phyloP scores from a whole-genome alignment of 2,113 vertebrate species.

The Stegastes partitus region DNA sequence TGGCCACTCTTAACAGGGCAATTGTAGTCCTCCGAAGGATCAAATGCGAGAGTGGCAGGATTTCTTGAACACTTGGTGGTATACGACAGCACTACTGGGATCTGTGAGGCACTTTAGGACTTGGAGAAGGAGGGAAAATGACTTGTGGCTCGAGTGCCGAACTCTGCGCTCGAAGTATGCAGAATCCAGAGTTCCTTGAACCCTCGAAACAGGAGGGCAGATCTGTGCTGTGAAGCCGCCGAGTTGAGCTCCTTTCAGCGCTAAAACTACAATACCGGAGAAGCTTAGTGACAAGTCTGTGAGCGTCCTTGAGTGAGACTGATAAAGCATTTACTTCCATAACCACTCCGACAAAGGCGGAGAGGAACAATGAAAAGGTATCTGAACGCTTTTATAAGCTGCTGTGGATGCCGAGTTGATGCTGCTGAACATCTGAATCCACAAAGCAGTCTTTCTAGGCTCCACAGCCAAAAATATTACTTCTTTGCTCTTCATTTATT shows the following conservation, averaged over 20 bases:
- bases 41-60: constrained; percentile 7
- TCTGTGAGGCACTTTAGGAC: constrained; percentile 23
- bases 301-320: constrained; percentile 1
- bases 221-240: neutral
- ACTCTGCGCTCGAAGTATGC: constrained; percentile 7
- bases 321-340: neutral
- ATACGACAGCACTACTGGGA: constrained; percentile 22
- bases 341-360: neutral
- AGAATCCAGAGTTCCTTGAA: neutral
- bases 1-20: neutral
- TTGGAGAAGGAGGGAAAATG: constrained; percentile 2
- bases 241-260: neutral
- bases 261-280: neutral
- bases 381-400: constrained; percentile 17
- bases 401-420: constrained; percentile 5
- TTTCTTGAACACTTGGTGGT: constrained; percentile 6
- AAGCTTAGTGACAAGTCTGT: neutral
- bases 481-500: constrained; percentile 30
- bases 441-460: neutral
- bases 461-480: constrained; percentile 10
- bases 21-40: constrained; percentile 12
- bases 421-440: neutral
- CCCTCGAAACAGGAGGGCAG: neutral
- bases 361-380: neutral
- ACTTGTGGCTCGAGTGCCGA: constrained; percentile 3